Base-by-base conservation (phyloP, 1,140 invertebrate genomes). In the Meloidogyne hapla region DNA sequence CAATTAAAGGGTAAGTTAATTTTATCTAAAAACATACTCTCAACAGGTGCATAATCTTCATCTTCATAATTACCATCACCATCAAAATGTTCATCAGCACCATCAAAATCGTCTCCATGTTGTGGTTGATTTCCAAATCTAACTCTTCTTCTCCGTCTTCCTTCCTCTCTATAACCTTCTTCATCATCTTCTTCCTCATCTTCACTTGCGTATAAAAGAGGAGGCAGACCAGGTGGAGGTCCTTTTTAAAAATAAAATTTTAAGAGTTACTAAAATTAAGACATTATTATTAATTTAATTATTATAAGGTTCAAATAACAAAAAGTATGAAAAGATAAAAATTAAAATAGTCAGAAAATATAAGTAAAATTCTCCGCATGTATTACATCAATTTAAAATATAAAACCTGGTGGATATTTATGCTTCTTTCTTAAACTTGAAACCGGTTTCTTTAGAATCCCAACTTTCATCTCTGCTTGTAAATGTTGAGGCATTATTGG, bases 211-310 rank as follows among this genome's bases (percentile, higher is more conserved):
- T 69, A 70, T n/a, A 77, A 76, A 33, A 63, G 63, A 1, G 88
- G 88, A n/a, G 88, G 87, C 26, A 83, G 80, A 64, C 88, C 88
- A 72, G 88, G 87, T 25, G 88, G 88, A 13, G 88, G 87, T 56
- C 88, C 88, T 88, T 75, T 28, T 80, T 70, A 48, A 68, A 67
- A 21, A n/a, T n/a, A n/a, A n/a, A n/a, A n/a, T n/a, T n/a, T n/a
- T n/a, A n/a, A n/a, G n/a, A n/a, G n/a, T n/a, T n/a, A n/a, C n/a
- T n/a, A n/a, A n/a, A n/a, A n/a, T n/a, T n/a, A n/a, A n/a, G n/a
- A n/a, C n/a, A n/a, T n/a, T n/a, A n/a, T n/a, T n/a, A n/a, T n/a
- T n/a, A n/a, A n/a, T n/a, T n/a, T 6, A 23, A 80, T 45, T 45
- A 1, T 42, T 8, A 12, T 4, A n/a, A 71, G n/a, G n/a, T 64